phyloP scores from a whole-genome alignment of 23 tunicate species.

The Clavelina lepadiformis region DNA sequence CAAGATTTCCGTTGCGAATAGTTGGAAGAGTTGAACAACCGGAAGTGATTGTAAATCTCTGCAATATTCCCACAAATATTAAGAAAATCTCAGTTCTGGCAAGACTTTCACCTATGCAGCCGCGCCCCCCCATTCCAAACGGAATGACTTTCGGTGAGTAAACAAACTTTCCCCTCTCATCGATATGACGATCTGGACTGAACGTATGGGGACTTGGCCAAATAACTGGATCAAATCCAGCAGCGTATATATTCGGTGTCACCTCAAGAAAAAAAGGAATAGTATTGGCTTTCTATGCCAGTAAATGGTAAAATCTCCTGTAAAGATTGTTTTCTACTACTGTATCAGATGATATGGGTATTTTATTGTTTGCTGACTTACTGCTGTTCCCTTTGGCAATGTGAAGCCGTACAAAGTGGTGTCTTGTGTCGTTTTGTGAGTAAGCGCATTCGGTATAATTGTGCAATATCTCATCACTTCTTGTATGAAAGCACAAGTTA shows the following conservation, averaged over 20 bases:
- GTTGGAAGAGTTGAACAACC: neutral
- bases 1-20: neutral
- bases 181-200: slow-evolving; percentile 26
- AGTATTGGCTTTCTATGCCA: no score
- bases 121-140: slow-evolving; percentile 29
- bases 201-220: slow-evolving; percentile 20
- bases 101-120: slow-evolving; percentile 29
- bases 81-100: slow-evolving; percentile 35
- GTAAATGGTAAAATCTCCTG: no score
- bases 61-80: slow-evolving; percentile 13
- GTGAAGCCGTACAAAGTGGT: neutral
- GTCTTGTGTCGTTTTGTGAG: slow-evolving; percentile 5
- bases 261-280: no score
- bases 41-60: slow-evolving; percentile 8
- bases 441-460: slow-evolving; percentile 11
- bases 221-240: slow-evolving; percentile 7
- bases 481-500: slow-evolving; percentile 11
- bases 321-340: no score
- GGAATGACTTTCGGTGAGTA: slow-evolving; percentile 25
- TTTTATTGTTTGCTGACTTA: no score
- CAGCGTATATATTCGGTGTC: slow-evolving; percentile 25
- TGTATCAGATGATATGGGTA: no score
- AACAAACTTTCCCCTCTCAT: slow-evolving; percentile 35
- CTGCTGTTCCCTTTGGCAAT: slow-evolving; percentile 17
- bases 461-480: slow-evolving; percentile 24